Percentiles rank a stretch among this genome's conserved stretches.
Conservation (phyloP, 2,888 invertebrate species). For the Phymatocera aterrima region DNA sequence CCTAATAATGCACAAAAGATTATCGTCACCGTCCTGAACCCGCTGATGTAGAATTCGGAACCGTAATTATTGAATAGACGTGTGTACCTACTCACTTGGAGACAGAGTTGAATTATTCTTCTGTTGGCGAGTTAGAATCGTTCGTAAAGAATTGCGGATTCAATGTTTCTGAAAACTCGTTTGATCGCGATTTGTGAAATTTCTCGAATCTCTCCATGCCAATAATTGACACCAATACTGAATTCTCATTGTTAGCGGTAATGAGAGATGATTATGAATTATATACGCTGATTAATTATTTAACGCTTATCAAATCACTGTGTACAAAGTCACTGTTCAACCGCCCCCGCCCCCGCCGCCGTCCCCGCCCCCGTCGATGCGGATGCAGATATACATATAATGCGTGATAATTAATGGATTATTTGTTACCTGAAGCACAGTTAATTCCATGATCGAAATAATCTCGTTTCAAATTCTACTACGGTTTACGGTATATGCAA, state of each 20-base stretch:
- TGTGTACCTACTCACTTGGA: neutral
- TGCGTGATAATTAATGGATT: constrained; percentile 31
- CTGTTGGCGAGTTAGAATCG: too few relatives aligned
- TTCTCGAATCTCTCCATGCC: too few relatives aligned
- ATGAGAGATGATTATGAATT: too few relatives aligned
- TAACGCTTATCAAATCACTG: neutral
- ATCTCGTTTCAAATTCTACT: neutral
- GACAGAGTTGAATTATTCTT: neutral
- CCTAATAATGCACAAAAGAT: neutral
- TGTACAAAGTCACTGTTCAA: neutral
- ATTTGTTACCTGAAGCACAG: constrained; percentile 54
- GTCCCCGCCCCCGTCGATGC: neutral
- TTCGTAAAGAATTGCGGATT: neutral
- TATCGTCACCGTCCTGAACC: neutral
- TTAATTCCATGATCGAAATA: constrained; percentile 48
- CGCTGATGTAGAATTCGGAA: neutral
- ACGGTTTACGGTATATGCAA: neutral
- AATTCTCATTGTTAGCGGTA: too few relatives aligned
- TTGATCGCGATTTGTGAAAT: too few relatives aligned
- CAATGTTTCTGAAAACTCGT: too few relatives aligned
- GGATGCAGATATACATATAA: neutral
- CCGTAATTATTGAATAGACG: neutral
- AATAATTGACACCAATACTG: too few relatives aligned
- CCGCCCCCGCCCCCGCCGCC: neutral
- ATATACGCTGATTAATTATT: too few relatives aligned